phyloP scores from a whole-genome alignment of 2,888 invertebrate species.

The Panopea generosa region DNA sequence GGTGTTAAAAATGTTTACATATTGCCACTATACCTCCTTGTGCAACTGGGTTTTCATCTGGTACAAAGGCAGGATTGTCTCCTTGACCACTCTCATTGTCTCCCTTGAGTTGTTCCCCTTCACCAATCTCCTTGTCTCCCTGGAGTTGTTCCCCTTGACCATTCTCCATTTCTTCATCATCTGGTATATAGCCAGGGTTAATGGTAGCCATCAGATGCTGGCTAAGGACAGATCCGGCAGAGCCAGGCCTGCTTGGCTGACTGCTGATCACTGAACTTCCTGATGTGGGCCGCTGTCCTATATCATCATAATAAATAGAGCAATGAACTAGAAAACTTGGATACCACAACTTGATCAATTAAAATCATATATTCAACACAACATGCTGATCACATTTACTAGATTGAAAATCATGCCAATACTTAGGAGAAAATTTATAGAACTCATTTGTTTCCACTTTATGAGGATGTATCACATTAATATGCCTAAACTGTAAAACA shows the following conservation, averaged over 20 bases:
- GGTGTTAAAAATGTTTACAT: too few relatives aligned
- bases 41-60: constrained; percentile 6
- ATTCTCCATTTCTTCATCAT: constrained; percentile 43
- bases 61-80: constrained; percentile 29
- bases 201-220: constrained; percentile 44
- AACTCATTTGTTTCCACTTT: too few relatives aligned
- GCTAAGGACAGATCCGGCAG: constrained; percentile 28
- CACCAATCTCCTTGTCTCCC: neutral
- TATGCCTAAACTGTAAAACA: too few relatives aligned
- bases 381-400: too few relatives aligned
- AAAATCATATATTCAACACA: too few relatives aligned
- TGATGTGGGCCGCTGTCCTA: constrained; percentile 22
- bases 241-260: constrained; percentile 40
- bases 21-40: too few relatives aligned
- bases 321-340: too few relatives aligned
- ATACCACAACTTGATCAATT: too few relatives aligned
- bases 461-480: too few relatives aligned
- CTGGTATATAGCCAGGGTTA: constrained; percentile 61
- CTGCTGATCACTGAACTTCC: constrained; percentile 54
- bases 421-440: too few relatives aligned
- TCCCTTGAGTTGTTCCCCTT: constrained; percentile 12
- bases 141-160: constrained; percentile 11
- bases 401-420: too few relatives aligned
- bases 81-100: constrained; percentile 4
- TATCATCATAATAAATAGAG: too few relatives aligned